Evolutionary conservation across 2,888 invertebrate species (phyloP), one percentile per base, ranked within the genome.

Genomic region (Acleris literana): DNA sequence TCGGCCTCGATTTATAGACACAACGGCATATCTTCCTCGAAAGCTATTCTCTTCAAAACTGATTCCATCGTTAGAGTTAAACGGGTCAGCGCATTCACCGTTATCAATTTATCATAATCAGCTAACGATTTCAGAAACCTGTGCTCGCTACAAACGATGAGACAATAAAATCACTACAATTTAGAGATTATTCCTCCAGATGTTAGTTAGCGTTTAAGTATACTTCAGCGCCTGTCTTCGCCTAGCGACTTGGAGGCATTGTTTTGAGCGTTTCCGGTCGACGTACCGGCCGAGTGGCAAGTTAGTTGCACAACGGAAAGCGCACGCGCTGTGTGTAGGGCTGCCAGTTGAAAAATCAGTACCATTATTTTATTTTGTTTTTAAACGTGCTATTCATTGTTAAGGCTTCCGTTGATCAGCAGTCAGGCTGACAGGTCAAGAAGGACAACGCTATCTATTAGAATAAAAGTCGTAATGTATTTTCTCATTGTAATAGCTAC

Each of bases 181-280:
- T 46, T 17, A 46, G 17, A n/a, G n/a, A 46, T 46, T 17, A 17
- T 17, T 46, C 46, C 17, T 1, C 7, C 16, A 46, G 39, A 39
- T 39, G 46, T 46, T 46, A 17, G 46, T 46, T 46, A 46, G 46
- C 17, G 46, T 46, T 46, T 46, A 46, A 46, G 46, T 46, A 46
- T 17, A 62, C 25, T 51, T 49, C 16, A 9, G 43, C 9, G 54
- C 22, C 46, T 43, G 18, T 29, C 7, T 53, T 44, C 9, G 52
- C 25, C 6, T 2, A 44, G 43, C 29, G 54, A 43, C 55, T 65
- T 18, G 49, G n/a, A 55, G 49, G 59, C 59, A 59, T 54, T 54
- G 53, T 55, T 65, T 43, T 39, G 48, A 68, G 68, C 62, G 69
- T 70, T 72, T 71, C 70, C 71, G 67, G 63, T 69, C 63, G 63